Evolutionary conservation across 2,113 vertebrate genomes (phyloP), one percentile per base, ranked within the genome.

Genomic region (Psettodes erumei): DNA sequence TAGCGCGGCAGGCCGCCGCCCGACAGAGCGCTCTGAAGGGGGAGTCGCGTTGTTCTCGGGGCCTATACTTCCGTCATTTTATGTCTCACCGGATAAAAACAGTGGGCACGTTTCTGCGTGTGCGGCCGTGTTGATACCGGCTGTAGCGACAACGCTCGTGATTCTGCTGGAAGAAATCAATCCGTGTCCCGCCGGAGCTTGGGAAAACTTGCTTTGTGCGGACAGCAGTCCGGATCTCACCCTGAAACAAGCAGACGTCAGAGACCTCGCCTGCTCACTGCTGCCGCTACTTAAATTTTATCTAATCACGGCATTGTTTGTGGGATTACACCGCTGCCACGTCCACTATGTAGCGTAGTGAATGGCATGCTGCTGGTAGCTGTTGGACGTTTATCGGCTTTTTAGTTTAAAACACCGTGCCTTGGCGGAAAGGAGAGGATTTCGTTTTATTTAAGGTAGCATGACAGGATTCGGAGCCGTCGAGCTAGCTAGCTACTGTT

Each of bases 381-480:
- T 83, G 84, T 59, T 70, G 63, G 79, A 90, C 84, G 89, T 93
- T 94, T 89, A 91, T 93, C 83, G 85, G 86, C 77, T 83, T 94
- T 93, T 92, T 90, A 77, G 75, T 93, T 95, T 95, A 94, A 93
- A 95, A 95, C 92, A 76, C 82, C 88, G 93, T 91, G 93, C 92
- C 93, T 94, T 94, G 93, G 94, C 94, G 94, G 91, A 95, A 93
- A 91, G 86, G 83, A 89, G 84, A 86, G 91, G 89, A 94, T 93
- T 93, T 92, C 76, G 79, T 93, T 93, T 94, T 94, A 94, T 95
- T 95, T 95, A 95, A 94, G 94, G 94, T 95, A 94, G 94, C 94
- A 92, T 95, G 94, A 92, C 83, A 71, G 87, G 92, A 94, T 94
- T 71, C 93, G 10, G 8, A 62, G 64, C 45, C 58, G 16, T 64